Evolutionary conservation across 2,113 vertebrate species (phyloP).

Genomic region (Aythya baeri): DNA sequence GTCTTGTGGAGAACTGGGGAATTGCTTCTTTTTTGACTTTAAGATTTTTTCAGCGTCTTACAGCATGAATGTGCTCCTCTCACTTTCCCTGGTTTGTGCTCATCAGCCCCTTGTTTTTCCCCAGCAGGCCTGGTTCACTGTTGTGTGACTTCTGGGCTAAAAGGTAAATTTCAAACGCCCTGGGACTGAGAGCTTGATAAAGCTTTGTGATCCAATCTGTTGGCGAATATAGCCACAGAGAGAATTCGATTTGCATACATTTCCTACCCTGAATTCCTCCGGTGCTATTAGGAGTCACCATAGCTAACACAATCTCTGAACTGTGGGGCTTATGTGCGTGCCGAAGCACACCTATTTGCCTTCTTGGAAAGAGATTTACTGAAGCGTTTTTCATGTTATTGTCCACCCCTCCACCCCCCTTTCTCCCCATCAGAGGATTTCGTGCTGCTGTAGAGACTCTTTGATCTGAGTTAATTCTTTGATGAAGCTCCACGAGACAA

Average conservation of each 20-base stretch:
- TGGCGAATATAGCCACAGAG: neutral
- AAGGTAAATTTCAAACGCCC: neutral
- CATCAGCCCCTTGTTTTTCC: neutral
- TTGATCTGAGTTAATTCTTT: constrained; percentile 54
- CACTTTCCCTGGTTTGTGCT: neutral
- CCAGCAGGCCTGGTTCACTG: neutral
- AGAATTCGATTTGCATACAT: constrained; percentile 49
- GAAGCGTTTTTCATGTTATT: neutral
- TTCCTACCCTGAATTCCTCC: constrained; percentile 54
- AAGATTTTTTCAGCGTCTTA: neutral
- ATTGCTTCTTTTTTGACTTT: too few species aligned
- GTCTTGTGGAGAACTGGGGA: neutral
- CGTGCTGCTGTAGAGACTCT: neutral
- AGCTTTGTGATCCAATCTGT: neutral
- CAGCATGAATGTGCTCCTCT: neutral
- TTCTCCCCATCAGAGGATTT: neutral
- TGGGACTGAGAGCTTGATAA: neutral
- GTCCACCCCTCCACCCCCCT: neutral
- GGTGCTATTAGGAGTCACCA: constrained; percentile 16
- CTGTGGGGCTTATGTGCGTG: neutral
- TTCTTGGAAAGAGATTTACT: constrained; percentile 40
- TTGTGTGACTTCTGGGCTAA: neutral
- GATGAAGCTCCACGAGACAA: neutral
- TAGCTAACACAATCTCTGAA: constrained; percentile 20
- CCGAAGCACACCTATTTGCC: neutral